Percentiles rank a stretch among this genome's conserved stretches.
Evolutionary conservation across 2,888 invertebrate genomes (phyloP).

Genomic region (Torymus auratus): DNA sequence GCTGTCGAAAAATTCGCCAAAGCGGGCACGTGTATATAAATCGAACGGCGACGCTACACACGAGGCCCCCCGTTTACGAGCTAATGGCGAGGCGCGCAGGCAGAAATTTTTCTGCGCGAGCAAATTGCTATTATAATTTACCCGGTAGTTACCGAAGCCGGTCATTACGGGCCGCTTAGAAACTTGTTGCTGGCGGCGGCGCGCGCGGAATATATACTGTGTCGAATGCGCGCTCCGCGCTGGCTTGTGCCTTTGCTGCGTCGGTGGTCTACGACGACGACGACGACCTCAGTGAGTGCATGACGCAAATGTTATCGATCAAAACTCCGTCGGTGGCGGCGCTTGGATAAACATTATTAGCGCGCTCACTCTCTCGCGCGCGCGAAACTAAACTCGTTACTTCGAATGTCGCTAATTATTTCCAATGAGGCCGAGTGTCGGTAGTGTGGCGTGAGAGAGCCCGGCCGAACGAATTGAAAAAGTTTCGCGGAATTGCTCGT

Average conservation of each 20-base stretch:
- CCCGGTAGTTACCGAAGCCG: slow-evolving; percentile 37
- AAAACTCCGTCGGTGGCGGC: slow-evolving; percentile 16
- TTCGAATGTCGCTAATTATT: slow-evolving; percentile 32
- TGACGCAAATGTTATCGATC: slow-evolving; percentile 47
- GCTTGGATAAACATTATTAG: slow-evolving; percentile 50
- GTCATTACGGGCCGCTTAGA: slow-evolving; percentile 44
- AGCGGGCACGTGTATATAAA: slow-evolving; percentile 10
- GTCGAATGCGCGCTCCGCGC: background rate
- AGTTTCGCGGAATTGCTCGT: background rate
- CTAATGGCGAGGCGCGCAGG: slow-evolving; percentile 2
- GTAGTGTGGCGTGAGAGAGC: background rate
- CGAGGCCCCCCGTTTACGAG: background rate
- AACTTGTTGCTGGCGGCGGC: slow-evolving; percentile 49
- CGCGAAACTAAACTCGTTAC: slow-evolving; percentile 30
- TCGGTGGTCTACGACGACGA: slow-evolving; percentile 27
- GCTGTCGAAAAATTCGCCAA: slow-evolving; percentile 8
- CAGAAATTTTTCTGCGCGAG: slow-evolving; percentile 14
- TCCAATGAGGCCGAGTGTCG: slow-evolving; percentile 9
- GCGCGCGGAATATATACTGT: slow-evolving; percentile 10
- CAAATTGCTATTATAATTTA: slow-evolving; percentile 54
- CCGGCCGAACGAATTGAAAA: background rate
- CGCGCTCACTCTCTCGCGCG: background rate
- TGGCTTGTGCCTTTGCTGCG: slow-evolving; percentile 25
- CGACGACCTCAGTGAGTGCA: slow-evolving; percentile 1
- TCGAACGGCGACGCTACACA: slow-evolving; percentile 19